Evolutionary conservation across 2,888 invertebrate genomes (phyloP).

Genomic region (Oxycera nigricornis): DNA sequence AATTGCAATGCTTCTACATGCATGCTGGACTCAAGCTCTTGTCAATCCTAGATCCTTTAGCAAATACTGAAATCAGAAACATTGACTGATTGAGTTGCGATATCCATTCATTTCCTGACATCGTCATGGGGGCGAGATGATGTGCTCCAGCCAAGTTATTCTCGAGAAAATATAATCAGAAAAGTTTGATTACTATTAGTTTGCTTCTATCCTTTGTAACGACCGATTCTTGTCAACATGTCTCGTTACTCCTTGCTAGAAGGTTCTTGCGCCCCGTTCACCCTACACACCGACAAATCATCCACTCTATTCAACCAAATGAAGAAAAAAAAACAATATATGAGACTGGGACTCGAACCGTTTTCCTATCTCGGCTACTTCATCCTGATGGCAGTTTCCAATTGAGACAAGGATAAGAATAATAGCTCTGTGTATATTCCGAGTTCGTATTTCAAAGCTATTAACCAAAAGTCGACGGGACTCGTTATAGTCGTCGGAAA

Average conservation of each 20-base stretch:
- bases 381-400: constrained; percentile 11
- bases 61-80: neutral
- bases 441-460: constrained; percentile 36
- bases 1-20: neutral
- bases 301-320: neutral
- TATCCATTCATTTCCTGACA: neutral
- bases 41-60: neutral
- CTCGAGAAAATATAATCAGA: constrained; percentile 44
- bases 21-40: neutral
- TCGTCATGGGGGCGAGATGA: neutral
- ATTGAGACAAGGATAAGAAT: constrained; percentile 32
- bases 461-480: constrained; percentile 36
- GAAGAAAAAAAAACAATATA: constrained; percentile 3
- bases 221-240: constrained; percentile 7
- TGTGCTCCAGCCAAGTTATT: neutral
- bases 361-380: constrained; percentile 1
- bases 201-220: constrained; percentile 5
- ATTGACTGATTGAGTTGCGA: constrained; percentile 2
- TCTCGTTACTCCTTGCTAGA: neutral
- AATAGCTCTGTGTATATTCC: constrained; percentile 20
- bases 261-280: neutral
- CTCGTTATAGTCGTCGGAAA: constrained; percentile 31
- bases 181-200: constrained; percentile 46
- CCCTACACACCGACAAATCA: neutral
- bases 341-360: neutral